A percentile compares a stretch with the other conserved stretches of the same genome.
phyloP scores from a whole-genome alignment of 2,113 vertebrate genomes.

The Stomatorhinus ivindoensis region DNA sequence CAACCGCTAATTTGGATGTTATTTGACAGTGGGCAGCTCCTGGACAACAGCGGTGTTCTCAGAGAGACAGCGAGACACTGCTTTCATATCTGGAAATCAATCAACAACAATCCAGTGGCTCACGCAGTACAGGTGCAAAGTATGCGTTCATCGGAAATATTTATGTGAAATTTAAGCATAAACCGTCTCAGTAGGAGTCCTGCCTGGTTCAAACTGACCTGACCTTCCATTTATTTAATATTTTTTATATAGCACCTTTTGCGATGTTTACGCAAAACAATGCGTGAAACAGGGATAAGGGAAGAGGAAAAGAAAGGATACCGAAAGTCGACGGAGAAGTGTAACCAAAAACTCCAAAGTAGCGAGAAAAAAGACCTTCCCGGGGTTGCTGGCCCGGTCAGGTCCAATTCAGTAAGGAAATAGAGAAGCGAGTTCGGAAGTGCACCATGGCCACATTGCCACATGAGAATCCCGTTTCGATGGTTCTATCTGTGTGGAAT shows the following conservation, averaged over 20 bases:
- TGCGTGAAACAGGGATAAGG: not conserved
- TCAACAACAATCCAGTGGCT: not conserved
- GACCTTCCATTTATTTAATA: not conserved
- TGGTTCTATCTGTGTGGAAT: slow-evolving; percentile 16
- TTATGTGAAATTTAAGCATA: not conserved
- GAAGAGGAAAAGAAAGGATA: not conserved
- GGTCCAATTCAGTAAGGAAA: not conserved
- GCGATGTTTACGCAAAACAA: not conserved
- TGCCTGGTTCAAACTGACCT: not conserved
- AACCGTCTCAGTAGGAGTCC: not conserved
- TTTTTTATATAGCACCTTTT: not conserved
- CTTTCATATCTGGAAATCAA: not conserved
- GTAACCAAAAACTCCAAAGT: not conserved
- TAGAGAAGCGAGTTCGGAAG: not conserved
- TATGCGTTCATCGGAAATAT: not conserved
- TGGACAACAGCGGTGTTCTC: not conserved
- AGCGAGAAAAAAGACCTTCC: not conserved
- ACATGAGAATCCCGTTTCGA: not conserved
- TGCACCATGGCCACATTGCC: not conserved
- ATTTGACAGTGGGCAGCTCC: not conserved
- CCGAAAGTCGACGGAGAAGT: not conserved
- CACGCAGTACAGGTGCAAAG: not conserved
- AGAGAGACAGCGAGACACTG: not conserved
- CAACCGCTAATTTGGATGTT: not conserved
- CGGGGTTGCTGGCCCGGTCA: not conserved